Conservation (phyloP, 2,797 vertebrate species). For the Cichlasoma orientale region DNA sequence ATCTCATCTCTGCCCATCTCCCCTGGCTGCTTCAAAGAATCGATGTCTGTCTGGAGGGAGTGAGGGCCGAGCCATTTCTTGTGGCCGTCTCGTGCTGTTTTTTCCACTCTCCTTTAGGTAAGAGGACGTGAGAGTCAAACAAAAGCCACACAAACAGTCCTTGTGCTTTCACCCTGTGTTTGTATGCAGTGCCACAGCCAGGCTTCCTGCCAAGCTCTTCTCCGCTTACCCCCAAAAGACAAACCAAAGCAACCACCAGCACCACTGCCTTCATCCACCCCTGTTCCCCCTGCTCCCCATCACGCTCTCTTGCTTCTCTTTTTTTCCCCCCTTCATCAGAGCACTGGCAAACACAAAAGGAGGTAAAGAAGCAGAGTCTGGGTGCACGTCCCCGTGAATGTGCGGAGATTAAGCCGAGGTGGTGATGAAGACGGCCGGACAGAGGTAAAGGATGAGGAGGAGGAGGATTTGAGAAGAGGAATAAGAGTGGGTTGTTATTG, state of each 20-base stretch:
- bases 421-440: constrained; percentile 29
- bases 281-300: constrained; percentile 54
- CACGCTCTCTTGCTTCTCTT: constrained; percentile 12
- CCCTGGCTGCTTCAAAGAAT: constrained; percentile 15
- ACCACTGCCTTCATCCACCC: constrained; percentile 67
- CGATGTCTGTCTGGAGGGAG: constrained; percentile 28
- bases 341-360: constrained; percentile 55
- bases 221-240: constrained; percentile 51
- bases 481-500: constrained; percentile 44
- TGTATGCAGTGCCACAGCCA: constrained; percentile 82
- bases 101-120: constrained; percentile 62
- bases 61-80: constrained; percentile 19
- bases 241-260: constrained; percentile 66
- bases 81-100: constrained; percentile 37
- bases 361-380: background rate
- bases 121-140: constrained; percentile 68
- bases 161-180: constrained; percentile 83
- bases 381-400: constrained; percentile 15
- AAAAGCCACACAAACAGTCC: constrained; percentile 69
- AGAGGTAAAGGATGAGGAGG: constrained; percentile 46
- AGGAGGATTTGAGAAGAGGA: constrained; percentile 10
- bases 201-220: constrained; percentile 79
- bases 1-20: constrained; percentile 13
- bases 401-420: constrained; percentile 49
- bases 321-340: constrained; percentile 21